Evolutionary conservation across 2,888 invertebrate species (phyloP).

Genomic region (Polydrusus cervinus): DNA sequence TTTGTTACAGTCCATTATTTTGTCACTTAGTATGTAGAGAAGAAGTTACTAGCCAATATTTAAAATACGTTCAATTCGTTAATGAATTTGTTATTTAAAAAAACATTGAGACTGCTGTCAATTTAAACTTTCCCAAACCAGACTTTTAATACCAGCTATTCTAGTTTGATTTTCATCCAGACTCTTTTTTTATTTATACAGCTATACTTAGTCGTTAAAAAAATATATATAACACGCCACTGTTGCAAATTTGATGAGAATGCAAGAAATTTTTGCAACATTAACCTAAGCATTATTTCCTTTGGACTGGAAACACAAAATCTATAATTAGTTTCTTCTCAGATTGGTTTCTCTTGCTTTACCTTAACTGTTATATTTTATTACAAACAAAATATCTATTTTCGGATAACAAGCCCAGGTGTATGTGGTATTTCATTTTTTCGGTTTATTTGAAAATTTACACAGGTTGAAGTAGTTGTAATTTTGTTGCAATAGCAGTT

Average conservation of each 20-base stretch:
- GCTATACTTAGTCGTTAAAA: not conserved
- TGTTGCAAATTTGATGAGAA: constrained; percentile 36
- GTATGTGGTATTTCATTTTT: constrained; percentile 48
- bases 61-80: too few species aligned
- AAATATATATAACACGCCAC: constrained; percentile 6
- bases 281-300: constrained; percentile 44
- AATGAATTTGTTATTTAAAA: too few species aligned
- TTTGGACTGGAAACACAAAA: constrained; percentile 44
- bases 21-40: too few species aligned
- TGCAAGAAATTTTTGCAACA: constrained; percentile 42
- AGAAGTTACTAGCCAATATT: too few species aligned
- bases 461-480: constrained; percentile 16
- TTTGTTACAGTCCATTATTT: too few species aligned
- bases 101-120: too few species aligned
- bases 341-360: constrained; percentile 30
- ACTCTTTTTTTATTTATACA: too few species aligned
- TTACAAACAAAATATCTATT: constrained; percentile 49
- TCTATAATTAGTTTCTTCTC: constrained; percentile 40
- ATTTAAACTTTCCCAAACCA: not conserved
- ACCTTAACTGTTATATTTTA: constrained; percentile 47
- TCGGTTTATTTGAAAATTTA: constrained; percentile 38
- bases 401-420: constrained; percentile 37
- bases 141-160: not conserved
- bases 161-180: not conserved
- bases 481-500: not conserved